Conservation (phyloP, 2,797 vertebrate species). For the Natrix natrix region DNA sequence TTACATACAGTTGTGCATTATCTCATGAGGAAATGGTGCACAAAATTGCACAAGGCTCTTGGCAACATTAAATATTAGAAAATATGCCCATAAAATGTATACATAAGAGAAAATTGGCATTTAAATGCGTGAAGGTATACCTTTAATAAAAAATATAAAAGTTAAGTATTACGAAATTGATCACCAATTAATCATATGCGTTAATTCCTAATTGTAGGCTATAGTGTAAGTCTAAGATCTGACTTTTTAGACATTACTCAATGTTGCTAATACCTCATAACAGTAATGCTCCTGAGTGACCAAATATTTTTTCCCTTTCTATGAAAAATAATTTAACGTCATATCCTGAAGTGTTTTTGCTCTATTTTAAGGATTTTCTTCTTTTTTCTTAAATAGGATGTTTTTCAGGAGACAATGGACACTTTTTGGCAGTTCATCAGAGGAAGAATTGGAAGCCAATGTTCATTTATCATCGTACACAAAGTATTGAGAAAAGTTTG, state of each 20-base stretch:
- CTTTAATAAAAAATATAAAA: neutral
- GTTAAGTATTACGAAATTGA: neutral
- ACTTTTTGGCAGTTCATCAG: conserved; percentile 68
- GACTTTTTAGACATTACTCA: neutral
- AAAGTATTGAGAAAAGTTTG: conserved; percentile 73
- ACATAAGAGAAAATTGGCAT: neutral
- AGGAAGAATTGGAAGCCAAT: conserved; percentile 69
- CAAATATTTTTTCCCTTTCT: conserved; percentile 24
- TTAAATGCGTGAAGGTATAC: neutral
- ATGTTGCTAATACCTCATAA: neutral
- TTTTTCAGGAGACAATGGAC: conserved; percentile 72
- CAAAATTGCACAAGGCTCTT: neutral
- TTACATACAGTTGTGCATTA: neutral
- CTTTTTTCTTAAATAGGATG: conserved; percentile 65
- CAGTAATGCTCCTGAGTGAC: neutral
- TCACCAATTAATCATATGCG: neutral
- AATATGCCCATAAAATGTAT: neutral
- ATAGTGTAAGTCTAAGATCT: neutral
- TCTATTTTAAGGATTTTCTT: neutral
- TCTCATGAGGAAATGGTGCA: neutral
- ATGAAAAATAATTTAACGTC: neutral
- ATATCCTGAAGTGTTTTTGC: neutral
- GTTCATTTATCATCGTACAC: conserved; percentile 71
- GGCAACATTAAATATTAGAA: neutral
- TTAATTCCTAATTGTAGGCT: neutral